phyloP scores from a whole-genome alignment of 2,113 vertebrate genomes.

The Gallinago jamesoni region DNA sequence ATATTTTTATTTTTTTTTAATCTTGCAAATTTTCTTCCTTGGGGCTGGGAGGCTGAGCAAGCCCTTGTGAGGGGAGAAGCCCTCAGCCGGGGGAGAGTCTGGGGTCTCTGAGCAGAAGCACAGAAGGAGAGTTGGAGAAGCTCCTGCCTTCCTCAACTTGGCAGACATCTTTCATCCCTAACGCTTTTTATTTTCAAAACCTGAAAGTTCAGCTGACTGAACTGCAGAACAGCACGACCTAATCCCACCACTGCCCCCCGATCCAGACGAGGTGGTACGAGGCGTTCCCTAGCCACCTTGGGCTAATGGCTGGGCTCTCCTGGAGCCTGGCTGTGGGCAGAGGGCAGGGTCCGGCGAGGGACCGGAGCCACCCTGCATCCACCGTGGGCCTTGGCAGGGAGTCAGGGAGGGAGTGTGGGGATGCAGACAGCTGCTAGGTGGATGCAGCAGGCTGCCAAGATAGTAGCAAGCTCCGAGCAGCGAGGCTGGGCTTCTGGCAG shows the following conservation, averaged over 20 bases:
- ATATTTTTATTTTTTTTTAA: not conserved
- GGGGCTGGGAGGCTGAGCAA: not conserved
- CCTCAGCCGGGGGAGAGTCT: not conserved
- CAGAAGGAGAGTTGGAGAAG: not conserved
- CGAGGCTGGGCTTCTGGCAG: not conserved
- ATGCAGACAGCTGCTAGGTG: not conserved
- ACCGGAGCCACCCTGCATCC: fast-evolving
- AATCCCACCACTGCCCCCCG: fast-evolving
- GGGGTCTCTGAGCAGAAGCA: not conserved
- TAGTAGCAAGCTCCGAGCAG: not conserved
- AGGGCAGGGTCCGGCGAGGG: not conserved
- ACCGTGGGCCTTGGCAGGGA: not conserved
- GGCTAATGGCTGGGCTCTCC: not conserved
- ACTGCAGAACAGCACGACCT: not conserved
- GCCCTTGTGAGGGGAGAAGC: not conserved
- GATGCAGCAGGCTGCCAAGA: slow-evolving; percentile 37
- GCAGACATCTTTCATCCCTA: not conserved
- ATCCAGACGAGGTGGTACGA: fast-evolving
- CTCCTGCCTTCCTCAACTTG: not conserved
- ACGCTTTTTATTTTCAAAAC: not conserved
- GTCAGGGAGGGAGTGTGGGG: not conserved
- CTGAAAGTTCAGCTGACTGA: not conserved
- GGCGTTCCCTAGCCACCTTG: fast-evolving
- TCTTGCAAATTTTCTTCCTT: not conserved
- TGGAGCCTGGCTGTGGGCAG: fast-evolving